These are phyloP conservation scores for Cacoxenus indagator DNA, from an alignment of 2,888 invertebrate genomes.

Conservation along the genomic window DNA sequence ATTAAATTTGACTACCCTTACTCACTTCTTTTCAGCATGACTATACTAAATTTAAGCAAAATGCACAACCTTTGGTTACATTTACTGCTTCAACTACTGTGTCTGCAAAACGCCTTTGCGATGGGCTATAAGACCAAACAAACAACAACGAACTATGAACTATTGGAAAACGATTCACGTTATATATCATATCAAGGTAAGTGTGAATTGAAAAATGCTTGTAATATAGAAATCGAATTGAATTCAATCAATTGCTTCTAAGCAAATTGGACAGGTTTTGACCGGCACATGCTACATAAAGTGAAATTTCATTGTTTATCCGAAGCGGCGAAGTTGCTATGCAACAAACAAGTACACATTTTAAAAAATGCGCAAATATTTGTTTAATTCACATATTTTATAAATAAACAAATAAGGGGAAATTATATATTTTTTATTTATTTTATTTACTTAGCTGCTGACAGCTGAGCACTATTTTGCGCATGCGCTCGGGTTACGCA, in stretches of 20 bases:
- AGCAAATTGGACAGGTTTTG: constrained; percentile 8
- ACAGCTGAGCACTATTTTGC: not conserved
- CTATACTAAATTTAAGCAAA: constrained; percentile 51
- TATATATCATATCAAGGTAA: constrained; percentile 70
- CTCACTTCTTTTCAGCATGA: constrained; percentile 47
- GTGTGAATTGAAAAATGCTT: constrained; percentile 19
- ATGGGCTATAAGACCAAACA: constrained; percentile 35
- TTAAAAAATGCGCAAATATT: not conserved
- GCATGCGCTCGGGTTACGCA: not conserved
- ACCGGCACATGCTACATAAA: no score
- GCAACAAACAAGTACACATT: not conserved
- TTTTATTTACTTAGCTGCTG: not conserved
- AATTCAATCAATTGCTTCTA: constrained; percentile 46
- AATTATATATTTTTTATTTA: not conserved
- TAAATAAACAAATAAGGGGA: not conserved
- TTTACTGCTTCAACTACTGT: constrained; percentile 38
- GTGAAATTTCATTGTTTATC: constrained; percentile 49
- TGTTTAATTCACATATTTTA: not conserved
- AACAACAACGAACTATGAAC: constrained; percentile 50
- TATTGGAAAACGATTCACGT: constrained; percentile 68
- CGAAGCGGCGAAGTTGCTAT: constrained; percentile 28
- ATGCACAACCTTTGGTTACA: constrained; percentile 46
- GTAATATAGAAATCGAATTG: constrained; percentile 42
- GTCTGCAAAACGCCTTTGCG: constrained; percentile 22
- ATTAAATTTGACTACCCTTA: not conserved